Conservation (phyloP, 2,113 vertebrate genomes). For the Stigmatopora argus region DNA sequence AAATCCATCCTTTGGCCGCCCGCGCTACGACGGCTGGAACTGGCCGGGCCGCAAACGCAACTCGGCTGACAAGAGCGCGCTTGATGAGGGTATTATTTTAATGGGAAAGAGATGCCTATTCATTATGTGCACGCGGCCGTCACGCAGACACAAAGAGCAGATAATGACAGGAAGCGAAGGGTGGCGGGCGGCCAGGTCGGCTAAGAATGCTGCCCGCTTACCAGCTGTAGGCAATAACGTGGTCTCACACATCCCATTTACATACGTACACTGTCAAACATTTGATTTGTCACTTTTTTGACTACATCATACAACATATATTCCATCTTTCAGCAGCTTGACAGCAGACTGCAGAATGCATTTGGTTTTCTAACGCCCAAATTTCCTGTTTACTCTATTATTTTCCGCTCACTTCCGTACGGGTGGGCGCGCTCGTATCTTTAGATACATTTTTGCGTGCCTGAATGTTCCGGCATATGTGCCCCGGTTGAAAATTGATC, state of each 20-base stretch:
- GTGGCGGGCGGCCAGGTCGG: constrained; percentile 42
- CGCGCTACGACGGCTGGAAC: constrained; percentile 35
- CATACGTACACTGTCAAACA: constrained; percentile 26
- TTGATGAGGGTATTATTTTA: constrained; percentile 71
- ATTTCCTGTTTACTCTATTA: constrained; percentile 68
- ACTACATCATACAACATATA: constrained; percentile 29
- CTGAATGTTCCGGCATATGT: constrained; percentile 3
- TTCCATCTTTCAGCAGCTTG: constrained; percentile 22
- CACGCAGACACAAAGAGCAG: constrained; percentile 59
- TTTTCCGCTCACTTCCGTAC: constrained; percentile 54
- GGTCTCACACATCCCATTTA: constrained; percentile 36
- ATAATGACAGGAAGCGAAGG: constrained; percentile 60
- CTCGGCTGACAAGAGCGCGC: constrained; percentile 50
- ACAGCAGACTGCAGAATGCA: constrained; percentile 53
- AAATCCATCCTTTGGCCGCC: constrained; percentile 55
- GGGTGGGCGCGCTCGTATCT: constrained; percentile 32
- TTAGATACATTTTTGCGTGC: constrained; percentile 29
- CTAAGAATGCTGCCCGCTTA: constrained; percentile 23
- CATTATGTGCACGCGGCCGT: constrained; percentile 57
- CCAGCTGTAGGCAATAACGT: constrained; percentile 46
- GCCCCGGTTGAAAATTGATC: background rate
- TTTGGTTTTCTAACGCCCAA: constrained; percentile 60
- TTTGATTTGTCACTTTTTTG: constrained; percentile 43
- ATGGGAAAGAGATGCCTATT: constrained; percentile 67
- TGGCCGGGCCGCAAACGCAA: constrained; percentile 37